Evolutionary conservation across 2,888 invertebrate species (phyloP).

Genomic region (Deilephila porcellus): DNA sequence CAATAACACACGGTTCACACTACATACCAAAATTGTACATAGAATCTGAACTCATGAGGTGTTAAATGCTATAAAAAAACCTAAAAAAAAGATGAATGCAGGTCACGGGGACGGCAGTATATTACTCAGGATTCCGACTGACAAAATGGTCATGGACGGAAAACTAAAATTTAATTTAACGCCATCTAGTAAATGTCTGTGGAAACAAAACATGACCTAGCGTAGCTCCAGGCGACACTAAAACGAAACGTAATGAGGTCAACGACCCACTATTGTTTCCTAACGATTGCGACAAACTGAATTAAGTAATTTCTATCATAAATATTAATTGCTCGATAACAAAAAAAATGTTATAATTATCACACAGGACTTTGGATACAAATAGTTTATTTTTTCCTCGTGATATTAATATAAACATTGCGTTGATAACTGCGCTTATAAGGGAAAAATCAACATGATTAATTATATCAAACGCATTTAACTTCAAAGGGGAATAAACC

Average conservation of each 20-base stretch:
- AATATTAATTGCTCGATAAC: slow-evolving; percentile 15
- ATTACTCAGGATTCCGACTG: too few relatives aligned
- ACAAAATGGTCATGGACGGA: too few relatives aligned
- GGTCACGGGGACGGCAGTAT: too few relatives aligned
- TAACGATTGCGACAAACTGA: slow-evolving; percentile 26
- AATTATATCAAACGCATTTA: background rate
- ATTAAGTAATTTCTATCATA: slow-evolving; percentile 26
- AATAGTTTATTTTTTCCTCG: slow-evolving; percentile 11
- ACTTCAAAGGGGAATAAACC: background rate
- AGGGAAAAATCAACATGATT: background rate
- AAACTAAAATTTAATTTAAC: background rate
- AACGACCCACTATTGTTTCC: slow-evolving; percentile 23
- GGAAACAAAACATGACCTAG: slow-evolving; percentile 24
- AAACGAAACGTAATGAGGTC: slow-evolving; percentile 26
- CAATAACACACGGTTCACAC: too few relatives aligned
- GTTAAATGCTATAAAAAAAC: too few relatives aligned
- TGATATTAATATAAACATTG: slow-evolving; percentile 15
- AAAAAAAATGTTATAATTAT: slow-evolving; percentile 15
- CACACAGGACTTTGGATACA: slow-evolving; percentile 7
- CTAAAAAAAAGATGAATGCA: too few relatives aligned
- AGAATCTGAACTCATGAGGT: too few relatives aligned
- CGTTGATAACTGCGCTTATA: slow-evolving; percentile 6
- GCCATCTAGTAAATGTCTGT: slow-evolving; percentile 1
- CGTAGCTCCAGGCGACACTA: slow-evolving; percentile 25
- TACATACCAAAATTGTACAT: too few relatives aligned